Percentiles rank a stretch among this genome's conserved stretches.
phyloP scores from a whole-genome alignment of 1,140 invertebrate species.

The Phocides pigmalion region DNA sequence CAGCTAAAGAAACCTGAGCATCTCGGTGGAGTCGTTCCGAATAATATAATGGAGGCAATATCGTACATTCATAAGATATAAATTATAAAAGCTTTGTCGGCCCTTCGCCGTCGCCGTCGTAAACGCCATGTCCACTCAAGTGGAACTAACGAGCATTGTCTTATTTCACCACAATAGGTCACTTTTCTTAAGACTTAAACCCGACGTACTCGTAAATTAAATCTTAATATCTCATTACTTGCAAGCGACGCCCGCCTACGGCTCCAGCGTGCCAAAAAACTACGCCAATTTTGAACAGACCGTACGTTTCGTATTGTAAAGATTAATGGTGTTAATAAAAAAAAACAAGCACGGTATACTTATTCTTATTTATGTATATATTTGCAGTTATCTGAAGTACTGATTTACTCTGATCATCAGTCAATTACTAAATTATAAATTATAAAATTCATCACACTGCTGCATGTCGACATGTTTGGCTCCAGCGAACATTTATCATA shows the following conservation, averaged over 20 bases:
- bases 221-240: constrained; percentile 78
- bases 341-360: not conserved
- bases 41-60: constrained; percentile 39
- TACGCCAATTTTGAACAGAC: constrained; percentile 50
- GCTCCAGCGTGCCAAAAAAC: constrained; percentile 61
- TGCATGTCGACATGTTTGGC: too few species aligned
- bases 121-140: constrained; percentile 63
- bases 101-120: constrained; percentile 44
- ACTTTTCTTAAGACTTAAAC: constrained; percentile 76
- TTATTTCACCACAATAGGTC: constrained; percentile 77
- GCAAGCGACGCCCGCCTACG: constrained; percentile 61
- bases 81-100: constrained; percentile 72
- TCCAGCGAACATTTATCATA: too few species aligned
- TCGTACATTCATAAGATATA: constrained; percentile 61
- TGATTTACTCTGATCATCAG: too few species aligned
- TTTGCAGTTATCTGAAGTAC: not conserved
- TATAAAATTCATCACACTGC: too few species aligned
- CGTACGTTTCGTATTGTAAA: constrained; percentile 22
- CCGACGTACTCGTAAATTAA: constrained; percentile 72
- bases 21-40: constrained; percentile 19
- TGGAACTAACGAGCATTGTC: constrained; percentile 76
- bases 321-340: constrained; percentile 17
- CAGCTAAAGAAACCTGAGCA: constrained; percentile 6
- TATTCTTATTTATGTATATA: not conserved
- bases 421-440: too few species aligned